Evolutionary conservation across 2,888 invertebrate genomes (phyloP), one percentile per base, ranked within the genome.

Genomic region (Lysandra bellargus): DNA sequence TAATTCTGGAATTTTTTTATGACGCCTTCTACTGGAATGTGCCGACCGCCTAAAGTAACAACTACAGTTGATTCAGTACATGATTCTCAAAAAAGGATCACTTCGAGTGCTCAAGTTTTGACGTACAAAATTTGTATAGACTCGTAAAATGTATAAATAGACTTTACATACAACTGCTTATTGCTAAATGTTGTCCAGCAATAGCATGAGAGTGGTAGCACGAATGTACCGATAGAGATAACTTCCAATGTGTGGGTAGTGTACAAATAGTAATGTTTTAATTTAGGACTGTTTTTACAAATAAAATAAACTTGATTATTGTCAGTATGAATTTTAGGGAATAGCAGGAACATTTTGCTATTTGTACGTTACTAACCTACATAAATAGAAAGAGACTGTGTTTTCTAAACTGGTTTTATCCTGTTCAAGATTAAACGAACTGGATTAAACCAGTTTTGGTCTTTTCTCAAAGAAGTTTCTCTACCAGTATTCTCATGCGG

Each of bases 131-230:
- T 90, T 90, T 94, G 94, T 94, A 94, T 93, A 94, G 92, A 93
- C 90, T 93, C 93, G 91, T 93, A 94, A 93, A 94, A 92, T 94
- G 91, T 94, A 94, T 93, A 94, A 93, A 93, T 93, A 94, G 92
- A 92, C 89, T 92, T 93, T 93, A 92, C 90, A 92, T 92, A 93
- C 91, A 92, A 92, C 91, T 92, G 94, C 92, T 94, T 94, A 94
- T 93, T 93, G 93, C 93, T 94, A 94, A 90, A 90, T 89, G 90
- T 92, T 91, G 89, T 87, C 85, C 88, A 84, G 86, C 83, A 84
- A 85, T 84, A 86, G 88, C 89, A 87, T 81, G 57, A 80, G 79
- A 64, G 80, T 78, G 78, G 64, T 64, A 64, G 69, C 69, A 69
- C 14, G 69, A 69, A 17, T 37, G 5, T 69, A 69, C 69, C 33